A percentile compares a stretch with the other conserved stretches of the same genome.
These are phyloP conservation scores for Eulemur rufifrons DNA, from an alignment of 2,113 vertebrate genomes.

Conservation along the genomic window DNA sequence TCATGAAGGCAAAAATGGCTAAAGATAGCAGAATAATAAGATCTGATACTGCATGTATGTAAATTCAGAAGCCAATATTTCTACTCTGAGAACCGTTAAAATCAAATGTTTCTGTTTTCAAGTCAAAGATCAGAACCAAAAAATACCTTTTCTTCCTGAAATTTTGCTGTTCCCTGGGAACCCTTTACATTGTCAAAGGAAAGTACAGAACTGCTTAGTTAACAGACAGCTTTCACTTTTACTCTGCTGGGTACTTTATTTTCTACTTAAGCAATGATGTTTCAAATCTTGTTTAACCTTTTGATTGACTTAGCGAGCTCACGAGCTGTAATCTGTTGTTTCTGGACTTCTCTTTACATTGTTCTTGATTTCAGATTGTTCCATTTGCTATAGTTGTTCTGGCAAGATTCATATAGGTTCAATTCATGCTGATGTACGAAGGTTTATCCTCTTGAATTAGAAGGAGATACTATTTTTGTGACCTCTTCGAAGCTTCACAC, in stretches of 20 bases:
- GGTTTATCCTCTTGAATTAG: conserved; percentile 22
- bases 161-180: neutral
- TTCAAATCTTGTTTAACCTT: conserved; percentile 19
- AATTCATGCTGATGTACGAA: neutral
- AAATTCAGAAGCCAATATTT: conserved; percentile 50
- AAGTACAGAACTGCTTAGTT: conserved; percentile 35
- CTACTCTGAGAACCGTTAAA: conserved; percentile 46
- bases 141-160: conserved; percentile 27
- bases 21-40: conserved; percentile 54
- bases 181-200: conserved; percentile 31
- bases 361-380: conserved; percentile 20
- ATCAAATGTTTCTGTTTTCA: conserved; percentile 63
- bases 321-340: neutral
- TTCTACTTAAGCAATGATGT: conserved; percentile 26
- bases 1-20: conserved; percentile 62
- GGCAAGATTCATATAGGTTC: neutral
- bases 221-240: conserved; percentile 27
- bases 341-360: neutral
- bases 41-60: conserved; percentile 22
- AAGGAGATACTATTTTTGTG: conserved; percentile 43
- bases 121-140: conserved; percentile 17
- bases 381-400: neutral
- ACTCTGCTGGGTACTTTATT: conserved; percentile 15
- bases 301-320: neutral
- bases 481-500: neutral